Base-by-base conservation (phyloP, 2,888 invertebrate species). In the Temnothorax unifasciatus region DNA sequence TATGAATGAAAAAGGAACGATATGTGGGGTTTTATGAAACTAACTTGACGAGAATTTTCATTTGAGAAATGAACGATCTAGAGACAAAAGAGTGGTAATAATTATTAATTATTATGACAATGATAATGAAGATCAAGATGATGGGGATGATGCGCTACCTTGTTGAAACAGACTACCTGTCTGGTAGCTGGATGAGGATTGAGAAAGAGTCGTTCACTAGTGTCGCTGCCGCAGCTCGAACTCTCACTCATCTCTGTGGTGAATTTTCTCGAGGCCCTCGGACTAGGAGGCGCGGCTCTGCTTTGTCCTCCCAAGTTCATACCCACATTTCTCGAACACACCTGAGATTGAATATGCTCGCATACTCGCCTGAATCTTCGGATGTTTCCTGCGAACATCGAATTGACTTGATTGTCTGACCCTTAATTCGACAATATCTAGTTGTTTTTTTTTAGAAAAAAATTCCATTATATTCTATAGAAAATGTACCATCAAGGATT, bases 361-460 rank as follows among this genome's bases (percentile, higher is more conserved):
- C 99, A 99, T 90, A 99, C 98, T 92, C 99, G 96, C 81, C 99
- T 96, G 95, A 99, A 99, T 86, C 99, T 96, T 82, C 99, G 97
- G 91, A 99, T 98, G 94, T 99, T 99, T 85, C 99, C 99, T 98
- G 95, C 34, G 21, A 83, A 38, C 13, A n/a, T 68, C 21, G 1
- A 34, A 52, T 38, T 34, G 8, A 25, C 4, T 25, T n/a, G n/a
- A 34, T n/a, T 64, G 11, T 41, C 11, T 52, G 18, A n/a, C 5
- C 21, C 21, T 50, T 25, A 71, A n/a, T 44, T 79, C 5, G 25
- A 21, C 21, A 38, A 1, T 57, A 21, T 61, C 1, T 44, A 21
- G 3, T 11, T 50, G 25, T 29, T 47, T 3, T 3, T 29, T 21
- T n/a, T 5, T 18, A 4, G 34, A 25, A 21, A 44, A n/a, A 59